Base-by-base conservation (phyloP, 2,888 invertebrate genomes). In the Phragmatobia fuliginosa region DNA sequence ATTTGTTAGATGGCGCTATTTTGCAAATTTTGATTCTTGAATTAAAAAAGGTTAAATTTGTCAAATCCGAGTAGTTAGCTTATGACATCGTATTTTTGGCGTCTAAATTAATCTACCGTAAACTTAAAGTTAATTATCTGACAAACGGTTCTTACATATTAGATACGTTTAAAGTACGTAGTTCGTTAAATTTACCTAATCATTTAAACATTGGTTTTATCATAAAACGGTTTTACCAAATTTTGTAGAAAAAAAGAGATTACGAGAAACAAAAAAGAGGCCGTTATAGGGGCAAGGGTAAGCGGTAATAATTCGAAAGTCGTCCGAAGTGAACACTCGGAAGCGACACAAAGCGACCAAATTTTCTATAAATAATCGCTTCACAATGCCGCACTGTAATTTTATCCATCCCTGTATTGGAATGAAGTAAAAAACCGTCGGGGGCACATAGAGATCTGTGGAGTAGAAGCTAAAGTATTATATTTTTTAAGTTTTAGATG, bases 321-420 rank as follows among this genome's bases (percentile, higher is more conserved):
- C 81, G 84, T 86, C 82, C 87, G 81, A 85, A 86, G 82, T 85
- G 85, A 89, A 84, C 89, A 85, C 87, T 91, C 90, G 88, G 90
- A 91, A 90, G 88, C 88, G 86, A 87, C 88, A 94, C 93, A 94
- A 94, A 93, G 92, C 88, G 87, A 85, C 91, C 89, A 91, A 94
- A 92, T 93, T 93, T 93, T 94, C 93, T 94, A 94, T 93, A 94
- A 94, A 94, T 94, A 94, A 94, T 94, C 93, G 92, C 87, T 87
- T 91, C 87, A 94, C 94, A 94, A 94, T 92, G 88, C 89, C 83
- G 85, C 84, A 83, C 84, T 86, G 94, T 93, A 93, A 94, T 93
- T 94, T 94, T 91, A 94, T 93, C 92, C 93, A 90, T 91, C 92
- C 92, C 90, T 91, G 87, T 91, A 91, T 93, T 90, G 92, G 92